phyloP scores from a whole-genome alignment of 2,797 vertebrate genomes.

The Sorex maritimensis region DNA sequence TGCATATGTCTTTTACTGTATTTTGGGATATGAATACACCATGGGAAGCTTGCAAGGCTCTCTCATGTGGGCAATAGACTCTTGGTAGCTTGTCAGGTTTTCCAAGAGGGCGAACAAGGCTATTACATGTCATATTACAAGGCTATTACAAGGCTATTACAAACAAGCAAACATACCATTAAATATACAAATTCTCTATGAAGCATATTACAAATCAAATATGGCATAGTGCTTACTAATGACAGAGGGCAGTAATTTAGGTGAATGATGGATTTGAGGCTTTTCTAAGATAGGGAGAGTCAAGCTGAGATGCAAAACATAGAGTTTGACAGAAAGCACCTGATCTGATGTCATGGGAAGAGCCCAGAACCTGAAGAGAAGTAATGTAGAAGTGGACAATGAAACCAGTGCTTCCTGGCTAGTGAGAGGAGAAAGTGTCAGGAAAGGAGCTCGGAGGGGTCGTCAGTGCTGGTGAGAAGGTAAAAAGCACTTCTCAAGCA shows the following conservation, averaged over 20 bases:
- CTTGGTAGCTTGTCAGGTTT: too few relatives aligned
- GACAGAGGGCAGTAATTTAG: neutral
- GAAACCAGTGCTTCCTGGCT: neutral
- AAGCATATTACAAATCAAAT: constrained; percentile 2
- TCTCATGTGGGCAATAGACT: too few relatives aligned
- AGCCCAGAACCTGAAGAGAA: neutral
- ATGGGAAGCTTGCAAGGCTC: too few relatives aligned
- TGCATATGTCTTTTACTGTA: too few relatives aligned
- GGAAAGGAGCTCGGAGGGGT: neutral
- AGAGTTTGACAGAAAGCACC: neutral
- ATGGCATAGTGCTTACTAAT: neutral
- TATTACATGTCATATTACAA: too few relatives aligned
- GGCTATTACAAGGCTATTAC: too few relatives aligned
- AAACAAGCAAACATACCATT: neutral
- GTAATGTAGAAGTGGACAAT: neutral
- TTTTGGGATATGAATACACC: too few relatives aligned
- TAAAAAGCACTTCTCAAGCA: neutral
- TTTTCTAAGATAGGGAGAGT: constrained; percentile 12
- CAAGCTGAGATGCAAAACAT: neutral
- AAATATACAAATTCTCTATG: constrained; percentile 22
- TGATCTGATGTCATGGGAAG: neutral
- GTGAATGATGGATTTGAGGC: neutral
- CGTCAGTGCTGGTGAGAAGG: neutral
- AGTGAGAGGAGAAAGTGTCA: neutral
- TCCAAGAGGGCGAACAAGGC: too few relatives aligned